A percentile compares a stretch with the other conserved stretches of the same genome.
Evolutionary conservation across 2,888 invertebrate species (phyloP).

Genomic region (Lasioglossum zephyrum): DNA sequence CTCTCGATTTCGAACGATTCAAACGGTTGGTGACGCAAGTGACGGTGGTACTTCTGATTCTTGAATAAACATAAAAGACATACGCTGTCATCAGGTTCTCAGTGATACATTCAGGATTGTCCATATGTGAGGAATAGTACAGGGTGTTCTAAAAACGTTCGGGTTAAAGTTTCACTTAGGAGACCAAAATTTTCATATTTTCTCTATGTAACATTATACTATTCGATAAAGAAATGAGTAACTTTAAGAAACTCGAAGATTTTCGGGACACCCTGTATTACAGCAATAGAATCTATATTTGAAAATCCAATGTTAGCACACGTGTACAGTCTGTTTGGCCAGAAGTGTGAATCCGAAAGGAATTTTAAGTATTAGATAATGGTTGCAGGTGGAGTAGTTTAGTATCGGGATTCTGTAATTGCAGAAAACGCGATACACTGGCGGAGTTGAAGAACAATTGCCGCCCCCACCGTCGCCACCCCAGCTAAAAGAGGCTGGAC

Average conservation of each 20-base stretch:
- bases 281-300: not conserved
- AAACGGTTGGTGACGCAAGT: not conserved
- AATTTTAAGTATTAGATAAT: not conserved
- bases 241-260: too few relatives aligned
- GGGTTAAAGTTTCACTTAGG: too few relatives aligned
- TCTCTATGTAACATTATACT: too few relatives aligned
- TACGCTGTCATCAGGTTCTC: not conserved
- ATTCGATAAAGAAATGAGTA: too few relatives aligned
- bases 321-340: not conserved
- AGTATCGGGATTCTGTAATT: constrained; percentile 68
- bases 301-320: not conserved
- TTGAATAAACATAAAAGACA: not conserved
- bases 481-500: constrained; percentile 79
- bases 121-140: too few relatives aligned
- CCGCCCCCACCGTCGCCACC: constrained; percentile 86
- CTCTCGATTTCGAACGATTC: not conserved
- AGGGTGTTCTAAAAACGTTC: too few relatives aligned
- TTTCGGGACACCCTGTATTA: not conserved
- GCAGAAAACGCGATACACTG: constrained; percentile 86
- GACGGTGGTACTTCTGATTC: not conserved
- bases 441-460: constrained; percentile 85
- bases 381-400: not conserved
- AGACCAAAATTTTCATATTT: too few relatives aligned
- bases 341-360: not conserved
- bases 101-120: not conserved